Evolutionary conservation across 2,888 invertebrate genomes (phyloP), one percentile per base, ranked within the genome.

Genomic region (Conus canariensis): DNA sequence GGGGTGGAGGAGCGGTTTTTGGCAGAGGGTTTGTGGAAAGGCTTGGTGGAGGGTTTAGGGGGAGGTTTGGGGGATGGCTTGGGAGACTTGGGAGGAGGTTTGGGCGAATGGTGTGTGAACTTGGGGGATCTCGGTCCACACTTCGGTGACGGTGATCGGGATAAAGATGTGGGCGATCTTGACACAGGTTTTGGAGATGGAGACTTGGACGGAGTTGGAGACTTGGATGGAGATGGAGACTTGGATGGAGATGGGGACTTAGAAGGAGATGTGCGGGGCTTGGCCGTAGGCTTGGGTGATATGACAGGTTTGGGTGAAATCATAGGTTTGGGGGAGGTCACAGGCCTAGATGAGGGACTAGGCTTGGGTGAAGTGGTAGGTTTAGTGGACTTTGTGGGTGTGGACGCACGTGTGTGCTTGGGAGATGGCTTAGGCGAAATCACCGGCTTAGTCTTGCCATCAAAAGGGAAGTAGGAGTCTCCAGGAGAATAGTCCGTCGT

Each of bases 1-100:
- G 64, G 60, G 12, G 67, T 86, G 86, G 30, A 30, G 6, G 19
- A 9, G 22, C 82, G 82, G 22, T 25, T 25, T 45, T 67, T 86
- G 45, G 64, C 9, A 14, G 64, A 86, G 60, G 60, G 64, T 30
- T 25, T 64, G 14, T 58, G 25, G 12, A 58, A 59, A 19, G 82
- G 82, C 45, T 67, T 86, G 67, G 86, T 8, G 10, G 85, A 85
- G 59, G 59, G 85, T 67, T 86, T 86, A 0, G 64, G 86, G 25
- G 64, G 67, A n/a, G 59, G 59, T 59, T 58, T 59, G 5, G 64
- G 25, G 0, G 85, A 59, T 22, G 86, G 60, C 25, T 58, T 74
- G 30, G 87, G 87, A 4, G 87, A 45, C 25, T 64, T 87, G 2
- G 30, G 22, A 0, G 12, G 7, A n/a, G 30, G 64, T 45, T 64